Base-by-base conservation (phyloP, 2,113 vertebrate species). In the Rhadina sibilatrix region DNA sequence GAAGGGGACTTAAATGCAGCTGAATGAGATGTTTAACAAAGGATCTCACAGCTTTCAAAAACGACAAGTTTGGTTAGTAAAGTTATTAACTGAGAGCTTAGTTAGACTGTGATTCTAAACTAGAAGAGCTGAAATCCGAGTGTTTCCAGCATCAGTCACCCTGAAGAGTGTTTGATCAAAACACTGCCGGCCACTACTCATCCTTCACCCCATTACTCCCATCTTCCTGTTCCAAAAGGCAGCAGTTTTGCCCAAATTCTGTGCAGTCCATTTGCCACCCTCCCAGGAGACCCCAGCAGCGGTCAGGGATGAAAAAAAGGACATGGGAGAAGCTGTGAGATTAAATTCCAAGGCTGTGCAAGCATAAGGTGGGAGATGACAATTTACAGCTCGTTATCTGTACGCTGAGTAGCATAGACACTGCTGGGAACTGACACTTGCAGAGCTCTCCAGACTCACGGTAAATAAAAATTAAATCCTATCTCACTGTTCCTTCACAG, bases 1-100 rank as follows among this genome's bases (percentile, higher is more conserved):
- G 83, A 77, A 66, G 70, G 82, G 44, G 81, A 72, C 89, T 91
- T 64, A 61, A 93, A 78, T 30, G 57, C 87, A 54, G 7, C 54
- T 77, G 72, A 95, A 89, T 70, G 66, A 94, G 91, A 61, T 1
- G 9, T 76, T 56, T 57, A 83, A 86, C 75, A 83, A 88, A 93
- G 66, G 59, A 69, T 46, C 50, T 31, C 54, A 5, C 25, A 46
- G 82, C 82, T 72, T 60, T 23, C 63, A 31, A 38, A 57, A 89
- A 12, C n/a, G 12, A 5, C 46, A 27, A 5, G 25, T 69, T 74
- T 46, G 38, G 46, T 65, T 50, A 76, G 42, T 35, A 12, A 16
- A 27, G 9, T 59, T 49, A 54, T 35, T 72, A 9, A 69, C 28
- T 11, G 28, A 19, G n/a, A 76, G 46, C 15, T 83, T 35, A 23